A percentile compares a stretch with the other conserved stretches of the same genome.
phyloP scores from a whole-genome alignment of 1,140 invertebrate genomes.

The Sitophilus oryzae region DNA sequence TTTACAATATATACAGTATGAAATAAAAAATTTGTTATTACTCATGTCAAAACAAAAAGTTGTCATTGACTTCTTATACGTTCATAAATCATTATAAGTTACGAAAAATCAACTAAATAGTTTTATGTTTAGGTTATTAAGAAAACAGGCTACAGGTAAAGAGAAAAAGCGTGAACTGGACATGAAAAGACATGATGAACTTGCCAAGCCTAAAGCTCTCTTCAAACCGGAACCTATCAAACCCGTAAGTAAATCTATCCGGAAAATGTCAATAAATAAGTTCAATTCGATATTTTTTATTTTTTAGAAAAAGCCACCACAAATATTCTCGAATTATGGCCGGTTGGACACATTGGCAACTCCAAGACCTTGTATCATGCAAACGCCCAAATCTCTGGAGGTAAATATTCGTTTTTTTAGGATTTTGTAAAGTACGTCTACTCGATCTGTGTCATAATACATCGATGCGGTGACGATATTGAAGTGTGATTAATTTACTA shows the following conservation, averaged over 20 bases:
- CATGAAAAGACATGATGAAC: constrained; percentile 6
- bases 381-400: constrained; percentile 14
- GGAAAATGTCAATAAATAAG: background rate
- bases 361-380: constrained; percentile 19
- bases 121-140: constrained; percentile 4
- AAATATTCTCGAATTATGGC: constrained; percentile 17
- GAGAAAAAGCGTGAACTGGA: constrained; percentile 4
- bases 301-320: constrained; percentile 16
- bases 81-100: no score
- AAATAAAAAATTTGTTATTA: no score
- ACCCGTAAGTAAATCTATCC: constrained; percentile 1
- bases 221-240: constrained; percentile 14
- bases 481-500: no score
- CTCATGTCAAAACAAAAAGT: no score
- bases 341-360: constrained; percentile 21
- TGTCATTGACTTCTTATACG: no score
- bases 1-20: no score
- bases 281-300: background rate
- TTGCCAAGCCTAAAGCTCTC: constrained; percentile 12
- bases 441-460: no score
- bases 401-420: constrained; percentile 12
- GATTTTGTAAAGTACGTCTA: no score
- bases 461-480: no score
- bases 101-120: no score
- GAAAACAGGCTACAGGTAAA: background rate